Conservation (phyloP, 2,797 vertebrate species). For the Carapus acus region DNA sequence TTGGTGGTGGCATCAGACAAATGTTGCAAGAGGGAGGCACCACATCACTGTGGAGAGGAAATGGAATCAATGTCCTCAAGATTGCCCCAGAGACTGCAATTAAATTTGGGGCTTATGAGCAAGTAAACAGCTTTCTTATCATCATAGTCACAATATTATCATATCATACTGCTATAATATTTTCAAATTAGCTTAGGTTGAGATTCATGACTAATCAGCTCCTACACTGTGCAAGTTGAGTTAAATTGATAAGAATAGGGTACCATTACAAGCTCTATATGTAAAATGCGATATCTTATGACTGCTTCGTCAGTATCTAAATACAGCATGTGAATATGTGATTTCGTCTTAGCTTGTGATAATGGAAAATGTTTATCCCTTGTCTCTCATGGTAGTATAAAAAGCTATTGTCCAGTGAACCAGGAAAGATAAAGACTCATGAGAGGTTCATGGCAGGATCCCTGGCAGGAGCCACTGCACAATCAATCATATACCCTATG, state of each 20-base stretch:
- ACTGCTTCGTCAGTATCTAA: no score
- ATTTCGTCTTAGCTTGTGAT: no score
- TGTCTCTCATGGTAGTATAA: constrained; percentile 79
- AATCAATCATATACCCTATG: constrained; percentile 94
- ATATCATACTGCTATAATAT: no score
- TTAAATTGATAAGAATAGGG: no score
- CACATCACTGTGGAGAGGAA: constrained; percentile 87
- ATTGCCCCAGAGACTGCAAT: constrained; percentile 93
- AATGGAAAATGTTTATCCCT: no score
- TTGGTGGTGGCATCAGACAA: constrained; percentile 81
- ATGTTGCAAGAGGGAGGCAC: constrained; percentile 91
- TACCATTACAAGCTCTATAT: no score
- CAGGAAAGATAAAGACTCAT: constrained; percentile 76
- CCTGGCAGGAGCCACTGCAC: constrained; percentile 88
- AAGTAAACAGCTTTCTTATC: constrained; percentile 66
- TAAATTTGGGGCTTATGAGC: constrained; percentile 93
- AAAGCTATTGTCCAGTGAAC: constrained; percentile 81
- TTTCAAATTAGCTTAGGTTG: no score
- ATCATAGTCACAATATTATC: no score
- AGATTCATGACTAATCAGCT: background rate
- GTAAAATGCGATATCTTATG: no score
- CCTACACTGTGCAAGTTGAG: no score
- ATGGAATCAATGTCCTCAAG: constrained; percentile 91
- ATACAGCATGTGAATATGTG: no score
- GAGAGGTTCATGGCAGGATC: constrained; percentile 93